Evolutionary conservation across 2,113 vertebrate genomes (phyloP), one percentile per base, ranked within the genome.

Genomic region (Entelurus aequoreus): DNA sequence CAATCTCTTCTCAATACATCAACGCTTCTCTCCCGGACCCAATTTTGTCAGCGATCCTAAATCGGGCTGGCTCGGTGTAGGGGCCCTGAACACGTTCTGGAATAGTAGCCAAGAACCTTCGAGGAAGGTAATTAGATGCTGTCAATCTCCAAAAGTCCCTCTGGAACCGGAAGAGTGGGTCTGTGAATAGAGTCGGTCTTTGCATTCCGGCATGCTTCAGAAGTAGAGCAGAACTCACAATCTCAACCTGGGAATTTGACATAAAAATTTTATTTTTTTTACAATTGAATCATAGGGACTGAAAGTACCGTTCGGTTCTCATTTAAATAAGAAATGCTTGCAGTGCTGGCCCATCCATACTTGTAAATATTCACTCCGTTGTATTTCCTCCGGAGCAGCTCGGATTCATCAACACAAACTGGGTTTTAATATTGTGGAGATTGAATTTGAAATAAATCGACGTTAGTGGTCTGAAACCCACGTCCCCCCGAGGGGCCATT

Each of bases 121-220:
- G 76, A 85, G 85, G 76, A 81, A 76, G 65, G 66, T 81, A 86
- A 86, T 86, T 82, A 80, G 77, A 80, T 78, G 78, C 69, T 84
- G 84, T 72, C 85, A 87, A 83, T 88, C 85, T 84, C 50, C 62
- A 3, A 19, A 1, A n/a, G 56, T 81, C 66, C 1, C 77, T 40
- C 19, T 78, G 79, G 81, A 79, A 35, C 8, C 10, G 28, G 57
- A 46, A 54, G 8, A 51, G 36, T n/a, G 68, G 63, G 62, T 48
- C 67, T 80, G n/a, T 50, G 65, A 75, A 82, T 69, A 61, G 74
- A 72, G 81, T 72, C 54, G 63, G 53, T 53, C 66, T 54, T 36
- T 38, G 63, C 52, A 14, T 64, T 63, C 10, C 3, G 12, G 6
- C 48, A 61, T 73, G 51, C 49, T 68, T 66, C 16, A 50, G 59